Base-by-base conservation (phyloP, 2,888 invertebrate genomes). In the Heteropelma amictum region DNA sequence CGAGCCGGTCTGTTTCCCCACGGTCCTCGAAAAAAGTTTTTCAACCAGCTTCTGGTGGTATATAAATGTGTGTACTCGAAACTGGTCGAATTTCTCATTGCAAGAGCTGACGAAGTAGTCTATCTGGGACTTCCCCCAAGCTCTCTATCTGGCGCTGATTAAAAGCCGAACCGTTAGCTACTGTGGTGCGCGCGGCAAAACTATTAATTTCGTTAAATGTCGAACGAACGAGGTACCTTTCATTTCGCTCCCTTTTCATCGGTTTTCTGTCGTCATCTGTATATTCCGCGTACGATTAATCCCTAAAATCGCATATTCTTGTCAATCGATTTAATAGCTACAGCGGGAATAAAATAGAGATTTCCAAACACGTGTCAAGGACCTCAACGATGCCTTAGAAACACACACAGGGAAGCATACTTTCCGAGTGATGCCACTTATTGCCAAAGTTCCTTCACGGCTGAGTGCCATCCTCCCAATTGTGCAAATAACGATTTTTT, bases 51-150 rank as follows among this genome's bases (percentile, higher is more conserved):
- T n/a, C n/a, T n/a, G n/a, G n/a, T 75, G 75, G 23, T 33, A 28
- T 54, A 51, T 70, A 65, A 33, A 21, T 33, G 64, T 63, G 81
- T 61, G 80, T 79, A 75, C 81, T 77, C 73, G 72, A 79, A 81
- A 74, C 75, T 45, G 64, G 77, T 77, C 82, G 80, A 70, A 75
- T 65, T 65, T 70, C 49, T 65, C 70, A 49, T 54, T 70, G 47
- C 58, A 60, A 49, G 53, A 61, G 60, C 65, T 75, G 74, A 75
- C 74, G 65, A 75, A 47, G 74, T 64, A 74, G 51, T 47, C 64
- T 33, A 51, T 6, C 26, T 47, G 54, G 60, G 49, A 47, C 28
- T 56, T 73, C 47, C 35, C 53, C n/a, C 42, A 10, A 67, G 30
- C 26, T 17, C 68, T 30, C 17, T 69, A 19, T 69, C 30, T 28